phyloP scores from a whole-genome alignment of 2,797 vertebrate genomes.

The Girardinus metallicus region DNA sequence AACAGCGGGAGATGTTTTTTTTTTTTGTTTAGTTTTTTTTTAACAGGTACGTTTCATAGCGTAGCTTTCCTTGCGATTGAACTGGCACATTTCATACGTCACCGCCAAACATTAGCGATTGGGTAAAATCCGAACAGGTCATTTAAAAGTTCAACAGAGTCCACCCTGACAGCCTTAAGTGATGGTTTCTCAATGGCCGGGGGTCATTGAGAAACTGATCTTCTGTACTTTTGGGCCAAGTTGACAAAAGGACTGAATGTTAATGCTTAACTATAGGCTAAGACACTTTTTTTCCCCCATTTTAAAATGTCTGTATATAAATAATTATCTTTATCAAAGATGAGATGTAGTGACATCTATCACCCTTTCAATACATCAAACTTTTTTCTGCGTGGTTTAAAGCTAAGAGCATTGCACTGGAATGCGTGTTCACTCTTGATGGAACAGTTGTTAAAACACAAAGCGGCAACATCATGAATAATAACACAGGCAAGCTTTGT shows the following conservation, averaged over 20 bases:
- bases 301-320: not conserved
- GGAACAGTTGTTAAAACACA: not conserved
- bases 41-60: too few species aligned
- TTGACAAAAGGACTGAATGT: not conserved
- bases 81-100: too few species aligned
- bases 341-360: too few species aligned
- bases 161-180: too few species aligned
- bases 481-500: not conserved
- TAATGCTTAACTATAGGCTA: not conserved
- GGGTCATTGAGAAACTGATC: too few species aligned
- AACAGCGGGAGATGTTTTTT: too few species aligned
- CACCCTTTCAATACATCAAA: not conserved
- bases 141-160: too few species aligned
- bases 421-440: not conserved
- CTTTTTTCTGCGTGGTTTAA: not conserved
- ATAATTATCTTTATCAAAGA: not conserved
- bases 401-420: not conserved
- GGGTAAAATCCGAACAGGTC: too few species aligned
- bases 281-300: not conserved
- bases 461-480: slow-evolving; percentile 1
- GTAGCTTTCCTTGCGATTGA: too few species aligned
- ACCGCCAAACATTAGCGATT: too few species aligned
- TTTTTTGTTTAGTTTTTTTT: too few species aligned
- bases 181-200: too few species aligned
- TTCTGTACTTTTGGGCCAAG: not conserved